A percentile compares a stretch with the other conserved stretches of the same genome.
Evolutionary conservation across 2,113 vertebrate species (phyloP).

Genomic region (Catharus bicknelli): DNA sequence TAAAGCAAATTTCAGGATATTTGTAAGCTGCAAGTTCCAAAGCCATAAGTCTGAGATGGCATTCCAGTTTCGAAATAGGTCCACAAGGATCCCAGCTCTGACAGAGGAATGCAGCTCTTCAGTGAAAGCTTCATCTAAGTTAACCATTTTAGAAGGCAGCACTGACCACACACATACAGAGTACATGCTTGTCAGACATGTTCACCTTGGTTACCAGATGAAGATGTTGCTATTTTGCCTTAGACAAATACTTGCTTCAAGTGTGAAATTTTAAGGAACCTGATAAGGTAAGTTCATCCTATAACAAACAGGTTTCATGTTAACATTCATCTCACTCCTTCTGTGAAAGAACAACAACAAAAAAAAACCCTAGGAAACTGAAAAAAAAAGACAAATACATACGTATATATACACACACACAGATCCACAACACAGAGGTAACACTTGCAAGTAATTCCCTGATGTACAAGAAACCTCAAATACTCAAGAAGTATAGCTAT

Average conservation of each 20-base stretch:
- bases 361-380: not conserved
- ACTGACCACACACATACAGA: not conserved
- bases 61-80: not conserved
- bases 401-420: not conserved
- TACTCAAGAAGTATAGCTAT: not conserved
- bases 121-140: not conserved
- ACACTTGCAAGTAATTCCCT: not conserved
- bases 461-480: not conserved
- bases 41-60: not conserved
- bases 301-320: not conserved
- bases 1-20: not conserved
- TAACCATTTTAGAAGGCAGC: not conserved
- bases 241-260: not conserved
- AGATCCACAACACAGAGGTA: not conserved
- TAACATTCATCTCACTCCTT: not conserved
- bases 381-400: not conserved
- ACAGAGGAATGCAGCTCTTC: constrained; percentile 1
- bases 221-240: not conserved
- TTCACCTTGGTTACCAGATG: not conserved
- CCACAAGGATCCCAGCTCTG: not conserved
- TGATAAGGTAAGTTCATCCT: not conserved
- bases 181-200: not conserved
- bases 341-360: not conserved
- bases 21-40: not conserved
- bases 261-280: not conserved